These are phyloP conservation scores for Sebastes iracundus DNA, from an alignment of 2,797 vertebrate species.

Conservation along the genomic window DNA sequence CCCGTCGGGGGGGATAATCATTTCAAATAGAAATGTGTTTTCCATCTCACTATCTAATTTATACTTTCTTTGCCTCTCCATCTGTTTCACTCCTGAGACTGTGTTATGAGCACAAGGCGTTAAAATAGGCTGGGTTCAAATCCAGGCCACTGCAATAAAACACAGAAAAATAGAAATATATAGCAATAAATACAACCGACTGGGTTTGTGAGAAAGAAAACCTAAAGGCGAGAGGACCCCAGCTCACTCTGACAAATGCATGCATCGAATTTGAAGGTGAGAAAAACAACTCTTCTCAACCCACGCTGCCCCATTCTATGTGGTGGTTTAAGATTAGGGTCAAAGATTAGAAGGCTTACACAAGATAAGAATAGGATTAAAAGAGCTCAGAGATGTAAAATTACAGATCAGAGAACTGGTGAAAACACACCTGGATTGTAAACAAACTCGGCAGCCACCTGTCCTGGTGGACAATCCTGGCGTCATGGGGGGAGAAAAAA, in stretches of 20 bases:
- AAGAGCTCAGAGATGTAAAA: conserved; percentile 84
- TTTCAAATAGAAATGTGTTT: conserved; percentile 82
- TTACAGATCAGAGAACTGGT: conserved; percentile 80
- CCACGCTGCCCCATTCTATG: conserved; percentile 62
- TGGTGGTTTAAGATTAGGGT: conserved; percentile 84
- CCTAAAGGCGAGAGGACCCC: conserved; percentile 31
- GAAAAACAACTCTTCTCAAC: conserved; percentile 71
- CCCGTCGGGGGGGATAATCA: conserved; percentile 76
- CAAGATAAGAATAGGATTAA: conserved; percentile 85
- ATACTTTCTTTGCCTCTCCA: conserved; percentile 74
- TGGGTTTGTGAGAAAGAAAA: conserved; percentile 24
- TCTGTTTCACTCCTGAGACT: conserved; percentile 66
- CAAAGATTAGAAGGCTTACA: conserved; percentile 85
- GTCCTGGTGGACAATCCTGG: conserved; percentile 58
- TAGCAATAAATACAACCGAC: conserved; percentile 41
- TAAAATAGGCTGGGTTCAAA: conserved; percentile 68
- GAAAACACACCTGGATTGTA: conserved; percentile 78
- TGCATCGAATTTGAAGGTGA: conserved; percentile 64
- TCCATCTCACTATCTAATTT: conserved; percentile 77
- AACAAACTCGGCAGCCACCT: conserved; percentile 73
- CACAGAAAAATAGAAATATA: conserved; percentile 68
- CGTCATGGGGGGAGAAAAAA: neutral
- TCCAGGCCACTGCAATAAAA: conserved; percentile 64
- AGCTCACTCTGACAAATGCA: conserved; percentile 47
- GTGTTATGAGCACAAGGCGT: conserved; percentile 57